These are phyloP conservation scores for Trichechus manatus DNA, from an alignment of 2,113 vertebrate genomes.

Conservation along the genomic window DNA sequence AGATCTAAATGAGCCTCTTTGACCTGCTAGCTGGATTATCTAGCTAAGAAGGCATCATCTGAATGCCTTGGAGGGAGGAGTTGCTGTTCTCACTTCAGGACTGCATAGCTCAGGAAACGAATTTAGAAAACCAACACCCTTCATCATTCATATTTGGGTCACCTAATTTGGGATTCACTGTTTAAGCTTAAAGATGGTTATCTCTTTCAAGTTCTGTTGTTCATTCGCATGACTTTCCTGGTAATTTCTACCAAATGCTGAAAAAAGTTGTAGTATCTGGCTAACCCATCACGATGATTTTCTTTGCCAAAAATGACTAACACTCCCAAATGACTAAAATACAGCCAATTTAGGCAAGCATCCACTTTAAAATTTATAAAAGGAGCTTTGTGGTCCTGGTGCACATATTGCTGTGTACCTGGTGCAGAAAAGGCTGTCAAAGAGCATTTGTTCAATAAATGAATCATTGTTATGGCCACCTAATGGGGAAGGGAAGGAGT, in stretches of 20 bases:
- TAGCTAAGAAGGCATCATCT: not conserved
- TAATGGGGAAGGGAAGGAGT: no score
- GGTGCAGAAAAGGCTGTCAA: not conserved
- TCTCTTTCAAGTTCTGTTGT: constrained; percentile 9
- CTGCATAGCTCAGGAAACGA: not conserved
- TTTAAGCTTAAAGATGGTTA: not conserved
- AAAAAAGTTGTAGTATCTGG: constrained; percentile 38
- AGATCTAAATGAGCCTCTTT: not conserved
- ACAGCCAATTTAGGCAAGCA: not conserved
- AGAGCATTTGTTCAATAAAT: not conserved
- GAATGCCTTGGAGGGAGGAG: not conserved
- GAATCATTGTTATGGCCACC: not conserved
- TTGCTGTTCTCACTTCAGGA: not conserved
- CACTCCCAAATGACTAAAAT: not conserved
- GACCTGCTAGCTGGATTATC: not conserved
- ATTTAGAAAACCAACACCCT: not conserved
- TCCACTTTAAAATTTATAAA: not conserved
- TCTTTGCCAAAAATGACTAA: constrained; percentile 70
- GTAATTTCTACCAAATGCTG: constrained; percentile 46
- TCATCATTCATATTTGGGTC: not conserved
- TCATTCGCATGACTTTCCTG: constrained; percentile 13
- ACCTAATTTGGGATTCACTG: not conserved
- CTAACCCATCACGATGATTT: constrained; percentile 62
- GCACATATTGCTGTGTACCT: not conserved
- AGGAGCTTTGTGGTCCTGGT: not conserved